These are phyloP conservation scores for Miichthys miiuy DNA, from an alignment of 2,797 vertebrate species.

Conservation along the genomic window DNA sequence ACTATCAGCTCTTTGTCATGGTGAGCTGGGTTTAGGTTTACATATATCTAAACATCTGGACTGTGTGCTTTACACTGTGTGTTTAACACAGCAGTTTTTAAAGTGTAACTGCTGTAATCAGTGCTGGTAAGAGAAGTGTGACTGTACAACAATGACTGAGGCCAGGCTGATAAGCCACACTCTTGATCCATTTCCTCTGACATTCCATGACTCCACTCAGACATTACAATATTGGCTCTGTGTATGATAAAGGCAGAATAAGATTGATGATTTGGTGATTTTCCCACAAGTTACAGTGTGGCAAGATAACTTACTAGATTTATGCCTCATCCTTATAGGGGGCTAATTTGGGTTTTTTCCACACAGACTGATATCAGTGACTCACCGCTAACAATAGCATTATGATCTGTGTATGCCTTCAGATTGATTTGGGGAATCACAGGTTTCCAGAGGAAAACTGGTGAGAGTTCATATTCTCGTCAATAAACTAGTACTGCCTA, in stretches of 20 bases:
- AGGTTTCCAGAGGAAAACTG: background rate
- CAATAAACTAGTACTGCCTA: background rate
- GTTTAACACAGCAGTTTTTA: background rate
- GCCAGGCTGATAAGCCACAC: conserved; percentile 20
- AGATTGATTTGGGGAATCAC: background rate
- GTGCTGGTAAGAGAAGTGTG: background rate
- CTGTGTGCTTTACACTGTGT: background rate
- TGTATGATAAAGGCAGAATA: conserved; percentile 5
- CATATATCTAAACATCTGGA: background rate
- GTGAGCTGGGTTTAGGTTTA: background rate
- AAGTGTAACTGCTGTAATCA: conserved; percentile 20
- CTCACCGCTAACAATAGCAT: background rate
- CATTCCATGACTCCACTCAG: conserved; percentile 5
- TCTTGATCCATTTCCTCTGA: conserved; percentile 22
- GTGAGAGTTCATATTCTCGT: background rate
- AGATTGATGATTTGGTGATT: conserved; percentile 3
- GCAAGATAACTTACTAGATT: background rate
- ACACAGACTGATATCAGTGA: background rate
- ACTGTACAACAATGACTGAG: conserved; percentile 11
- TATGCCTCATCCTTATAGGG: background rate
- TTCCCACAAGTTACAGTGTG: background rate
- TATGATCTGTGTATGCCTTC: background rate
- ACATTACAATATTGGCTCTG: conserved; percentile 16
- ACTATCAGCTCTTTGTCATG: no score
- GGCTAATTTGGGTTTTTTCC: background rate